Evolutionary conservation across 1,140 invertebrate species (phyloP).

Genomic region (Latrodectus geometricus): DNA sequence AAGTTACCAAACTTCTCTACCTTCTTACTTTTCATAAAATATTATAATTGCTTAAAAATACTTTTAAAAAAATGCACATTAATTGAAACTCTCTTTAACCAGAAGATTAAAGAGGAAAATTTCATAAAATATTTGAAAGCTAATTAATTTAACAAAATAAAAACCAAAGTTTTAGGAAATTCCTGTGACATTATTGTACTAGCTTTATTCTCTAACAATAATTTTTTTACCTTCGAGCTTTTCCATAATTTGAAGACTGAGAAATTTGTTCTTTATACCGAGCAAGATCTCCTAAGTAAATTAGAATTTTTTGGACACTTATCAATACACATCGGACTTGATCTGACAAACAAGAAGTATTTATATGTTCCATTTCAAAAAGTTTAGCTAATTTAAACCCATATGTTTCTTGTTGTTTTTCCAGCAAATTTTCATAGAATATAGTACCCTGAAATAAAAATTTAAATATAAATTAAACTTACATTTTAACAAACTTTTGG

Average conservation of each 20-base stretch:
- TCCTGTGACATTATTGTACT: no score
- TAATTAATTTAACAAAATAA: no score
- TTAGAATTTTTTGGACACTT: slow-evolving; percentile 86
- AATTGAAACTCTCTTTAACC: no score
- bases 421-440: slow-evolving; percentile 83
- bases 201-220: background rate
- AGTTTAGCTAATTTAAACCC: slow-evolving; percentile 77
- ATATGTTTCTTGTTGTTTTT: slow-evolving; percentile 79
- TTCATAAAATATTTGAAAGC: no score
- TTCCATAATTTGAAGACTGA: slow-evolving; percentile 85
- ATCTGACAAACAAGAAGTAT: slow-evolving; percentile 74
- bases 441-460: slow-evolving; percentile 73
- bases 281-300: slow-evolving; percentile 90
- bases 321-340: slow-evolving; percentile 82
- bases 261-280: slow-evolving; percentile 86
- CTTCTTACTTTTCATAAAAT: no score
- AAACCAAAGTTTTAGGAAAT: no score
- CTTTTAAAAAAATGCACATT: no score
- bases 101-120: no score
- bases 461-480: background rate
- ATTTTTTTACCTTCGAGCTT: slow-evolving; percentile 75
- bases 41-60: no score
- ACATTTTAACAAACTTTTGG: no score
- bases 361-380: slow-evolving; percentile 68
- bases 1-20: no score